phyloP scores from a whole-genome alignment of 2,113 vertebrate species.

The Odocoileus hemionus region DNA sequence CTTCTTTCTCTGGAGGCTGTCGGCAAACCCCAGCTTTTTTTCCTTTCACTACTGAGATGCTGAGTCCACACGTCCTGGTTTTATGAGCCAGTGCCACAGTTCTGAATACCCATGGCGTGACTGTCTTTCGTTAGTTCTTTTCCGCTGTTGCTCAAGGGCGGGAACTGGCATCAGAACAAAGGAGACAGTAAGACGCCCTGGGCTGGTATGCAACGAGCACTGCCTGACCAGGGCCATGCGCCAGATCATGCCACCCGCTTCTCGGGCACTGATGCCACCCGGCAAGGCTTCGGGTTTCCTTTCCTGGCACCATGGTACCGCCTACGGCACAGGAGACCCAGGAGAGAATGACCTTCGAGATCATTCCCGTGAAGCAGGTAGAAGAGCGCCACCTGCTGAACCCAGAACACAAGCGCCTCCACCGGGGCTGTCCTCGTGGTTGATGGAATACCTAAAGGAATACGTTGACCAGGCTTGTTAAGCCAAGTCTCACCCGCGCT shows the following conservation, averaged over 20 bases:
- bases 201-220: neutral
- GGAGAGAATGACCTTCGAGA: conserved; percentile 3
- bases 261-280: neutral
- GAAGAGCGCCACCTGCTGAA: conserved; percentile 71
- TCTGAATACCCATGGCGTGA: conserved; percentile 5
- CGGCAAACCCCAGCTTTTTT: neutral
- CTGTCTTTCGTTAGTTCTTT: conserved; percentile 16
- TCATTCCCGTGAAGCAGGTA: conserved; percentile 42
- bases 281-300: neutral
- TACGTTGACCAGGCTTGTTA: neutral
- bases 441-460: neutral
- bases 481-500: neutral
- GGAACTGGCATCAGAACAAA: conserved; percentile 62
- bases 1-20: neutral
- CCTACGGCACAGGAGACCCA: neutral
- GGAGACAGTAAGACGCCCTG: conserved; percentile 7
- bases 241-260: conserved; percentile 17
- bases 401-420: neutral
- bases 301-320: neutral
- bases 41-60: neutral
- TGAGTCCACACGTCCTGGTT: neutral
- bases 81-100: neutral
- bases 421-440: neutral
- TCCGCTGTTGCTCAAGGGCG: conserved; percentile 9
- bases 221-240: neutral